Percentiles rank a stretch among this genome's conserved stretches.
Conservation (phyloP, 2,888 invertebrate species). For the Drosophila paranaensis region DNA sequence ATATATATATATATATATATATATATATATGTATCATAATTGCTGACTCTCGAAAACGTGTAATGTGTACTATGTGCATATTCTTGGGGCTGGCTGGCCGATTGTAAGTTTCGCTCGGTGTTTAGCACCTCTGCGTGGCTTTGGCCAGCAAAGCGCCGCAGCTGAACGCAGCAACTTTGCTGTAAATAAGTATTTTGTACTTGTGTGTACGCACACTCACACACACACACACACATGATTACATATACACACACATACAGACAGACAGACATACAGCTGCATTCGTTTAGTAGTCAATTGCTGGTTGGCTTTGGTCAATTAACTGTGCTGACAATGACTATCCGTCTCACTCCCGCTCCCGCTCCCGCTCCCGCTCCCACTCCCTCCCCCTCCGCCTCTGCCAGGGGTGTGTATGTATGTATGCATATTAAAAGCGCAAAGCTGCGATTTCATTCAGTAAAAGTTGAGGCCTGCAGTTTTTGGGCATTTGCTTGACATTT, state of each 20-base stretch:
- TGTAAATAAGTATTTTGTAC: slow-evolving; percentile 10
- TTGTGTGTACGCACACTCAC: background rate
- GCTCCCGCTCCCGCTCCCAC: background rate
- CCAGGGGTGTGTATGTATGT: background rate
- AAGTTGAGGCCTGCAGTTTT: slow-evolving; percentile 44
- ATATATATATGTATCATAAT: slow-evolving; percentile 1
- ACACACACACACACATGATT: background rate
- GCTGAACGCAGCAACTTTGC: slow-evolving; percentile 52
- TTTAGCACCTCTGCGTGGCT: slow-evolving; percentile 42
- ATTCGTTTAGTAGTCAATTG: slow-evolving; percentile 40
- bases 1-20: background rate
- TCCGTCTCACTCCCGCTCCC: background rate
- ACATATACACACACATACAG: background rate
- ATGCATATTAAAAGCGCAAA: slow-evolving; percentile 38
- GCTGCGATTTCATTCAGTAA: slow-evolving; percentile 64
- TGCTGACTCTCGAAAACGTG: slow-evolving; percentile 6
- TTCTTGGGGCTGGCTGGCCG: slow-evolving; percentile 1
- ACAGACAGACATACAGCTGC: background rate
- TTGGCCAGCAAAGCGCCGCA: slow-evolving; percentile 52
- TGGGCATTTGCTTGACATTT: background rate
- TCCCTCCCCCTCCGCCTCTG: background rate
- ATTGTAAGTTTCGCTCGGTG: slow-evolving; percentile 25
- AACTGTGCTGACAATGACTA: slow-evolving; percentile 64
- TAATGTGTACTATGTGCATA: slow-evolving; percentile 11
- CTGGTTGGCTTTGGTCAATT: slow-evolving; percentile 59